Evolutionary conservation across 1,140 invertebrate genomes (phyloP), one percentile per base, ranked within the genome.

Genomic region (Charaxes varanes): DNA sequence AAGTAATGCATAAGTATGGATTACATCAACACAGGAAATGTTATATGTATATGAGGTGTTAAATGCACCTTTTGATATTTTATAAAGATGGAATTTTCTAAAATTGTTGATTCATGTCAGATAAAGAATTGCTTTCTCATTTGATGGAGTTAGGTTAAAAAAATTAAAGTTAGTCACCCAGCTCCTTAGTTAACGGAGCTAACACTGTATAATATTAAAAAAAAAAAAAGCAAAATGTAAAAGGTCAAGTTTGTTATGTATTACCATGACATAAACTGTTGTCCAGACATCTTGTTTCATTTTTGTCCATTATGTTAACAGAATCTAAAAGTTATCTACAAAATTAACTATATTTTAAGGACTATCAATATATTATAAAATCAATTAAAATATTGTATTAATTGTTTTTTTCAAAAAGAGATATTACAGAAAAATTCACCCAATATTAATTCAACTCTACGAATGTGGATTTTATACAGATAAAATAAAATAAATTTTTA

Each of bases 151-250:
- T 66, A 72, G 63, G 52, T 58, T 68, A 66, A 62, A 57, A 54
- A 53, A 47, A 44, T 41, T 49, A 23, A 54, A 63, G 56, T 67
- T 77, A 81, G 70, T 74, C 70, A 78, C 62, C 56, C 53, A 53
- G 66, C 78, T 82, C 74, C 62, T 43, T 63, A 70, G 58, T 43
- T 61, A 57, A 31, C 13, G 26, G 71, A 72, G 77, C 63, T 64
- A 66, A 69, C 56, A 68, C 59, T 76, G 65, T 77, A 77, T 76
- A 70, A 69, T 62, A 71, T 69, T 62, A 47, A 46, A 73, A 67
- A 76, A 82, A 78, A 79, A 74, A 66, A 68, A 59, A 42, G n/a
- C n/a, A 73, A 76, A 74, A 78, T 73, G 54, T 65, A 62, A 68
- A 78, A 57, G 65, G 54, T 74, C 67, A 62, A 65, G 66, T 73